Percentiles rank a stretch among this genome's conserved stretches.
Evolutionary conservation across 2,888 invertebrate species (phyloP).

Genomic region (Pachydiplax longipennis): DNA sequence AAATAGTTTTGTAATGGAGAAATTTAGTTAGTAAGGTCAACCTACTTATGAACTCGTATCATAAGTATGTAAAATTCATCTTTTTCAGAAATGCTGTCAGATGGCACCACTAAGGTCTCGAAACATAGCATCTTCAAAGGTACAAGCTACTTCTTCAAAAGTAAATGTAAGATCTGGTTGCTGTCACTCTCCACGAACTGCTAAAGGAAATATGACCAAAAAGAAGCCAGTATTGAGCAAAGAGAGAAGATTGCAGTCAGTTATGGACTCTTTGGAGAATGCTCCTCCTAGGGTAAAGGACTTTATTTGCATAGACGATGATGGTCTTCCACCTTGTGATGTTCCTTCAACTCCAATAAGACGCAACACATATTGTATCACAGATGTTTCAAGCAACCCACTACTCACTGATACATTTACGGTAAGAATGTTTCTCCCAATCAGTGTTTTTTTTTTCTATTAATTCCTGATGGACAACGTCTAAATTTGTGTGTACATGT

Average conservation of each 20-base stretch:
- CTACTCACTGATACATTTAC: not conserved
- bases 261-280: not conserved
- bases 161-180: not conserved
- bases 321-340: not conserved
- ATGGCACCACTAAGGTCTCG: not conserved
- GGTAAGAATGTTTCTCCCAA: not conserved
- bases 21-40: too few relatives aligned
- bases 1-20: too few relatives aligned
- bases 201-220: too few relatives aligned
- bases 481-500: too few relatives aligned
- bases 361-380: not conserved
- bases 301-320: not conserved
- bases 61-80: not conserved
- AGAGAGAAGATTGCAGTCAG: not conserved
- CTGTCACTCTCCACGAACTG: not conserved
- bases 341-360: not conserved
- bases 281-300: not conserved
- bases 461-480: too few relatives aligned
- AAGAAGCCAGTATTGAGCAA: not conserved
- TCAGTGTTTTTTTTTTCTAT: too few relatives aligned
- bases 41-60: not conserved
- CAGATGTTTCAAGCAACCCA: too few relatives aligned
- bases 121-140: not conserved
- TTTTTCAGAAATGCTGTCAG: constrained; percentile 9
- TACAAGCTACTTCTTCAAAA: not conserved